phyloP scores from a whole-genome alignment of 2,888 invertebrate genomes.

The Mimas tiliae region DNA sequence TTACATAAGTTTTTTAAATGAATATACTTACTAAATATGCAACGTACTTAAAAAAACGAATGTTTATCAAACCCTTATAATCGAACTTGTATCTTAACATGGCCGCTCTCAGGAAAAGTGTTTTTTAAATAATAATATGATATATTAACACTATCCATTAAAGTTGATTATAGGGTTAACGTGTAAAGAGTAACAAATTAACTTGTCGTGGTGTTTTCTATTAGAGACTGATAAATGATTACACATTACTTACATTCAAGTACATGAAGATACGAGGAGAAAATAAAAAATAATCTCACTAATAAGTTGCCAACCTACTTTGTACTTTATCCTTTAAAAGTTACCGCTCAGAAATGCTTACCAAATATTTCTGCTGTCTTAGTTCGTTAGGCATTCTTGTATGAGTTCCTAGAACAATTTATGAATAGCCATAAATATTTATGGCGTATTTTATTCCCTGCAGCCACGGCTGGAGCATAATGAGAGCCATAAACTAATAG shows the following conservation, averaged over 20 bases:
- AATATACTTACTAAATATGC: no score
- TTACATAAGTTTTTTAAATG: no score
- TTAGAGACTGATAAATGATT: conserved; percentile 18
- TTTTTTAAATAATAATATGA: no score
- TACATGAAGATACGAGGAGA: conserved; percentile 8
- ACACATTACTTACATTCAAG: conserved; percentile 15
- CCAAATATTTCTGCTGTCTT: conserved; percentile 11
- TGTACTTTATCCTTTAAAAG: background rate
- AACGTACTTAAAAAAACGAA: no score
- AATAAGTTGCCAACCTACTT: background rate
- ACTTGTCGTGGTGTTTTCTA: conserved; percentile 6
- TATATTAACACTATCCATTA: no score
- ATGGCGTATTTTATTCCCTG: conserved; percentile 2
- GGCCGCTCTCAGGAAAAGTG: no score
- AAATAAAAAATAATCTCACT: conserved; percentile 16
- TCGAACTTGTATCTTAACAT: no score
- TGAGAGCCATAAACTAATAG: background rate
- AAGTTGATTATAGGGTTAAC: background rate
- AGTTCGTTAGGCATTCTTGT: conserved; percentile 22
- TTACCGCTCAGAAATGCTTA: background rate
- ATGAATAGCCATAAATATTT: conserved; percentile 20
- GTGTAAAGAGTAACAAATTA: background rate
- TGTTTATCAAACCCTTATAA: no score
- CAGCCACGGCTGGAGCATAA: background rate
- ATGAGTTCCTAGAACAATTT: conserved; percentile 26